phyloP scores from a whole-genome alignment of 2,113 vertebrate genomes.

The Anseranas semipalmata region DNA sequence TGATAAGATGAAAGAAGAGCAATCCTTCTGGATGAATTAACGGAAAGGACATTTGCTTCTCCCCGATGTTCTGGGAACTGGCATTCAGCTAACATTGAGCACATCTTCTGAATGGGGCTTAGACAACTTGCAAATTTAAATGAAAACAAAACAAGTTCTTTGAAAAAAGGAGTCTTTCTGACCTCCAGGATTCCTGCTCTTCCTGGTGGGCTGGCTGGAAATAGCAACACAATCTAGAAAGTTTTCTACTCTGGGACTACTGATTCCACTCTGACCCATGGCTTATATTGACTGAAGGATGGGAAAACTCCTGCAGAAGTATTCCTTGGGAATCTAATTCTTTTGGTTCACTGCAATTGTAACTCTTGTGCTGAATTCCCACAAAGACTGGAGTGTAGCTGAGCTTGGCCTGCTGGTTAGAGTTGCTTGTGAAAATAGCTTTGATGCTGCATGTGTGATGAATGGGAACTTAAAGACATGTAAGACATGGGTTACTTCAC shows the following conservation, averaged over 20 bases:
- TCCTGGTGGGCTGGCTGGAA: constrained; percentile 37
- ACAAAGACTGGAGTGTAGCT: background rate
- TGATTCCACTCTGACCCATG: constrained; percentile 16
- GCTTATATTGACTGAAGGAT: background rate
- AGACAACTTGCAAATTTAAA: background rate
- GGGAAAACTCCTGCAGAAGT: background rate
- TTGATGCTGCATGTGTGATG: background rate
- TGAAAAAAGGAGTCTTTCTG: background rate
- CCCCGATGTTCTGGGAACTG: constrained; percentile 8
- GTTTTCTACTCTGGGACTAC: background rate
- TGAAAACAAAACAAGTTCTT: constrained; percentile 25
- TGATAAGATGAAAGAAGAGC: constrained; percentile 46
- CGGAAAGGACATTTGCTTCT: background rate
- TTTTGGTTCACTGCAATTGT: background rate
- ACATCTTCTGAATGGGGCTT: constrained; percentile 26
- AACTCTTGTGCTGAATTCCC: constrained; percentile 11
- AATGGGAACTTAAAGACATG: constrained; percentile 15
- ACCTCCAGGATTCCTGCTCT: constrained; percentile 12
- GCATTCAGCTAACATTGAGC: background rate
- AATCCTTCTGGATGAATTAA: constrained; percentile 15
- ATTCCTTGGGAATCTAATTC: constrained; percentile 34
- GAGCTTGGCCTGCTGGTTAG: background rate
- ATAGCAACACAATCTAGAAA: background rate
- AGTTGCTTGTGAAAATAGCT: background rate
- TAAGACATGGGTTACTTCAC: background rate